phyloP scores from a whole-genome alignment of 2,113 vertebrate genomes.

The Pongo abelii region DNA sequence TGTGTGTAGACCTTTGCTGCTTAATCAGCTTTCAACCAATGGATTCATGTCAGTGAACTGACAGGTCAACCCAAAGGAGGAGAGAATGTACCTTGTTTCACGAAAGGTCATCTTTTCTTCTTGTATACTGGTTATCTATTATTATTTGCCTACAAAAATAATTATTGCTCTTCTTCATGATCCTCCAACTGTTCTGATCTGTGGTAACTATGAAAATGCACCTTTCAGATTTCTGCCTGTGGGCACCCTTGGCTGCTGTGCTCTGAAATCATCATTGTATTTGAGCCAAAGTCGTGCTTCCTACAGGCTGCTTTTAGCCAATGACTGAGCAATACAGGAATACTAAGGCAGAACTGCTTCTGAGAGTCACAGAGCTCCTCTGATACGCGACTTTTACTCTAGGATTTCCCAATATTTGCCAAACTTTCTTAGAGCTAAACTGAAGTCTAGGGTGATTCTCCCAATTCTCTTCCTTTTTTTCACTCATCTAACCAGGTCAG shows the following conservation, averaged over 20 bases:
- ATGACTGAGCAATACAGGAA: background rate
- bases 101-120: background rate
- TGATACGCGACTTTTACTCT: background rate
- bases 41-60: background rate
- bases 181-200: background rate
- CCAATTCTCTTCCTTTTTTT: background rate
- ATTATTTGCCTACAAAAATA: background rate
- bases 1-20: background rate
- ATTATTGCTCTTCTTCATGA: background rate
- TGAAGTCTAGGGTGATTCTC: background rate
- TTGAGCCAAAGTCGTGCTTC: background rate
- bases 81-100: background rate
- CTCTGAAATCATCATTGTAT: background rate
- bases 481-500: background rate
- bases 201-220: background rate
- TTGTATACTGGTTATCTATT: background rate
- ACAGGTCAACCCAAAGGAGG: background rate
- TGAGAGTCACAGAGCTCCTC: background rate
- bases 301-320: background rate
- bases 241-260: background rate
- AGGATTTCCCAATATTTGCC: background rate
- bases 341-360: background rate
- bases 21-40: background rate
- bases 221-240: background rate
- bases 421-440: background rate